Conservation (phyloP, 2,113 vertebrate genomes). For the Ictalurus punctatus region DNA sequence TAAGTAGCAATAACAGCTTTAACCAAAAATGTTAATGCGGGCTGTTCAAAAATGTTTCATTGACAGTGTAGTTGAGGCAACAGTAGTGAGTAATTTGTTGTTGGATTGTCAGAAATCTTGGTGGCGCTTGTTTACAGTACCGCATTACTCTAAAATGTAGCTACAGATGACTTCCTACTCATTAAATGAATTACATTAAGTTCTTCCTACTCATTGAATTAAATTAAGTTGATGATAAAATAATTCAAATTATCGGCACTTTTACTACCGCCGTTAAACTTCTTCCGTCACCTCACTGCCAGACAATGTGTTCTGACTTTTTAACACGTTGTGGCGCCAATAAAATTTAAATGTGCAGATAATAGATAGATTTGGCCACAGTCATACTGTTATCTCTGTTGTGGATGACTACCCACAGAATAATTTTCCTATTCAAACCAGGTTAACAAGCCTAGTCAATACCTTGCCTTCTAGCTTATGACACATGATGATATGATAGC, state of each 20-base stretch:
- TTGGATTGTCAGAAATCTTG: neutral
- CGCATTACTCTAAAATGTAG: neutral
- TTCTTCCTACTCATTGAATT: neutral
- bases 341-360: slow-evolving; percentile 7
- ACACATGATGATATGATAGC: neutral
- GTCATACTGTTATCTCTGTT: neutral
- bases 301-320: neutral
- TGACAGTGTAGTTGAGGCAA: neutral
- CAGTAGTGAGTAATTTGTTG: neutral
- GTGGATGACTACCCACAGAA: neutral
- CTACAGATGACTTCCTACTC: neutral
- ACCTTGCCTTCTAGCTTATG: neutral
- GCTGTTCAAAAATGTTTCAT: neutral
- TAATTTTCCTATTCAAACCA: slow-evolving; percentile 26
- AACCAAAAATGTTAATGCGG: neutral
- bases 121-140: neutral
- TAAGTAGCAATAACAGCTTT: neutral
- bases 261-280: neutral
- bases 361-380: neutral
- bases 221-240: neutral
- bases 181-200: neutral
- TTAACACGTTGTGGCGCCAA: neutral
- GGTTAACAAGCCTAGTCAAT: neutral
- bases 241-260: neutral
- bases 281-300: neutral